Conservation (phyloP, 2,797 vertebrate species). For the Margarornis squamiger region DNA sequence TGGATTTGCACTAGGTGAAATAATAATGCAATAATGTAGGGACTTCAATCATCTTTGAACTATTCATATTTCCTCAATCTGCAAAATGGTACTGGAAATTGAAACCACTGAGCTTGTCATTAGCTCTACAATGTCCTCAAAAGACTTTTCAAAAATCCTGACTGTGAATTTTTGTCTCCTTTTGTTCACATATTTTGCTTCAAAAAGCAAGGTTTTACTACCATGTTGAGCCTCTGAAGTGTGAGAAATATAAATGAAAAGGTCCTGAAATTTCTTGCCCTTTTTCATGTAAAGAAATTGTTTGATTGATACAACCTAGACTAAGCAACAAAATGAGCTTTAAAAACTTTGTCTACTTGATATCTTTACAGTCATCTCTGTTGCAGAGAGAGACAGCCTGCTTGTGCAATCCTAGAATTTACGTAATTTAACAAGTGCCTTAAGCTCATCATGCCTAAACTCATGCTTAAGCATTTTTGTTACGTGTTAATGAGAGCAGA, state of each 20-base stretch:
- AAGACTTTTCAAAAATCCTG: not conserved
- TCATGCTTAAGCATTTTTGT: conserved; percentile 42
- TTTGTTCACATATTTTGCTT: not conserved
- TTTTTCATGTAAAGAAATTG: not conserved
- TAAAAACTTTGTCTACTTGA: not conserved
- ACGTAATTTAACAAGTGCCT: conserved; percentile 12
- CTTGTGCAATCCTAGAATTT: not conserved
- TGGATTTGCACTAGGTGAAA: not conserved
- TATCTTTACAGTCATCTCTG: conserved; percentile 15
- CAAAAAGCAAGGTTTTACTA: conserved; percentile 4
- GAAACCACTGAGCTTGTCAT: not conserved
- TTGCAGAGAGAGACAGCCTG: not conserved
- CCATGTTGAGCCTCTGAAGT: not conserved
- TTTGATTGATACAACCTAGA: not conserved
- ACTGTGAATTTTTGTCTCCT: not conserved
- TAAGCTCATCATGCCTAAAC: conserved; percentile 25
- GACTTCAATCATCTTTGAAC: not conserved
- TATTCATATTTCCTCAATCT: not conserved
- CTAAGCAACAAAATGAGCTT: conserved; percentile 20
- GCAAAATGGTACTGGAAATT: not conserved
- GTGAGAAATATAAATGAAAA: not conserved
- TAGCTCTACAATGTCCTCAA: not conserved
- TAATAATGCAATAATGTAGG: not conserved
- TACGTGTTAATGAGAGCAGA: conserved; percentile 33
- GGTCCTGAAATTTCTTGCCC: not conserved